Percentiles rank a stretch among this genome's conserved stretches.
phyloP scores from a whole-genome alignment of 2,797 vertebrate genomes.

The Halcyon smyrnensis region DNA sequence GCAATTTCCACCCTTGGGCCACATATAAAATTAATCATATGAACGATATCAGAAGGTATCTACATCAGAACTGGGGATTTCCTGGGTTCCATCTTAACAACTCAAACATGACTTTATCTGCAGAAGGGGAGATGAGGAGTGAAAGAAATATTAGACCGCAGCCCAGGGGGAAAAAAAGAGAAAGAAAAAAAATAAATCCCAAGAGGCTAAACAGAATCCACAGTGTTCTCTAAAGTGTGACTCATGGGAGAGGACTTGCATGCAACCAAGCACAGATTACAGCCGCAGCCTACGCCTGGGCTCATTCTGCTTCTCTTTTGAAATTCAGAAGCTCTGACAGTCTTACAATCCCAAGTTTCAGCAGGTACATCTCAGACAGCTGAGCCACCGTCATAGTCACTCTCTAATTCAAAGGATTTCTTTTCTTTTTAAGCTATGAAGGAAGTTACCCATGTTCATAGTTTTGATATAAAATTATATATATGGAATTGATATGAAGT shows the following conservation, averaged over 20 bases:
- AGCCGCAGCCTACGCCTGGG: constrained; percentile 60
- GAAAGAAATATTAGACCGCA: neutral
- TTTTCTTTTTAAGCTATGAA: neutral
- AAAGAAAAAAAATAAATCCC: neutral
- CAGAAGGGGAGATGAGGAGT: neutral
- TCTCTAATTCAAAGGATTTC: neutral
- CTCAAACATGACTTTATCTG: neutral
- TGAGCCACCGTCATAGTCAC: neutral
- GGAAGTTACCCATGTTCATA: neutral
- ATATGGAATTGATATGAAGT: neutral
- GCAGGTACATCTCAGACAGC: constrained; percentile 22
- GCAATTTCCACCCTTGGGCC: neutral
- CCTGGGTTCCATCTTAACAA: neutral
- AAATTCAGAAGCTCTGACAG: constrained; percentile 50
- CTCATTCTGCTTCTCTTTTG: constrained; percentile 46
- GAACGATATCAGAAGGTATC: neutral
- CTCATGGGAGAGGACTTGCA: constrained; percentile 49
- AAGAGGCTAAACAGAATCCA: constrained; percentile 42
- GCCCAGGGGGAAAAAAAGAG: neutral
- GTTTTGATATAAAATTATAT: neutral
- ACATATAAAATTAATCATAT: neutral
- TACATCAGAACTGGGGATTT: neutral
- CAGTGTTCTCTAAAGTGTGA: constrained; percentile 38
- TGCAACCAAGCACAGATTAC: constrained; percentile 51
- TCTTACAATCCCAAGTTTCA: neutral